Conservation (phyloP, 1,140 invertebrate species). For the Odontomachus brunneus region DNA sequence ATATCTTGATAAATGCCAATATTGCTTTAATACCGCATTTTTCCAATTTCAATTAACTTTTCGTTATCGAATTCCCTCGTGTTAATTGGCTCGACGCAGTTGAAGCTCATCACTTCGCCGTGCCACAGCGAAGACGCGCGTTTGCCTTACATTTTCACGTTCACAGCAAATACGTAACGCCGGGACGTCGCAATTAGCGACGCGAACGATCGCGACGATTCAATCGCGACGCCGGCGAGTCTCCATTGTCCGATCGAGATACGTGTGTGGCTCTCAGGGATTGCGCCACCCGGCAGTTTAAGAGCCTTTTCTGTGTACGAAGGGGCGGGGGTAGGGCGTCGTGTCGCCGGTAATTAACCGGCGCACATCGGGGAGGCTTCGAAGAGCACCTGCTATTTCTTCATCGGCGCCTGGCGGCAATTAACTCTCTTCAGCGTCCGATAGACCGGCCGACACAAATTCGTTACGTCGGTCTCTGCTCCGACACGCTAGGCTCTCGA, state of each 20-base stretch:
- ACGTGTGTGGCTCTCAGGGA: conserved; percentile 14
- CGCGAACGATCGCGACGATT: conserved; percentile 33
- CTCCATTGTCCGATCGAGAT: conserved; percentile 43
- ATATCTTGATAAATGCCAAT: too few relatives aligned
- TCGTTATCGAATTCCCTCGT: neutral
- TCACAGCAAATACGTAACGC: neutral
- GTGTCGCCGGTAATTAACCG: conserved; percentile 58
- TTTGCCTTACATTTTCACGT: neutral
- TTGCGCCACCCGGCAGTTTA: conserved; percentile 29
- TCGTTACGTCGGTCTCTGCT: neutral
- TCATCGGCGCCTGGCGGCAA: conserved; percentile 30
- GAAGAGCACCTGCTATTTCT: conserved; percentile 49
- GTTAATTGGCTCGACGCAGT: neutral
- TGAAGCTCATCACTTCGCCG: too few relatives aligned
- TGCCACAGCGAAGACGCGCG: neutral
- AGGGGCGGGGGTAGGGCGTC: too few relatives aligned
- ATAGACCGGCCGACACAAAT: conserved; percentile 37
- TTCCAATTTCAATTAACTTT: neutral
- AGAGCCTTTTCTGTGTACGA: conserved; percentile 49
- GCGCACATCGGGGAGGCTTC: neutral
- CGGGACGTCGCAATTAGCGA: conserved; percentile 26
- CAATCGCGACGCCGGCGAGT: conserved; percentile 2
- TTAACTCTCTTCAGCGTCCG: conserved; percentile 48
- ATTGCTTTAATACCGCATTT: neutral
- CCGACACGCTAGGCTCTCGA: neutral